A percentile compares a stretch with the other conserved stretches of the same genome.
phyloP scores from a whole-genome alignment of 2,888 invertebrate species.

The Crematogaster levior region DNA sequence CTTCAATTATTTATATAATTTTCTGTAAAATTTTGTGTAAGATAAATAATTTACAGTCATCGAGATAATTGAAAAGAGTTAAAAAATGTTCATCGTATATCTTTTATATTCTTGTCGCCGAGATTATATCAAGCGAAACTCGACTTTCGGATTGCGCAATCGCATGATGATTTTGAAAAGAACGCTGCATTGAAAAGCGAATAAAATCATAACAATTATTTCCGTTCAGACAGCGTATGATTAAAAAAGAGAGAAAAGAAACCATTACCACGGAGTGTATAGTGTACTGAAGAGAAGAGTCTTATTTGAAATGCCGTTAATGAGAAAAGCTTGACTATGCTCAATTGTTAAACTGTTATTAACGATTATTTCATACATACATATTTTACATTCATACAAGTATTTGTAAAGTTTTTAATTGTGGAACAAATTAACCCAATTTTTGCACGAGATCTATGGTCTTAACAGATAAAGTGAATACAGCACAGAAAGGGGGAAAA shows the following conservation, averaged over 20 bases:
- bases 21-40: not conserved
- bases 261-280: not conserved
- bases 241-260: not conserved
- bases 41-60: not conserved
- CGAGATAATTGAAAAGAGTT: not conserved
- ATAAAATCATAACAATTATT: slow-evolving; percentile 9
- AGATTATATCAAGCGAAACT: not conserved
- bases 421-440: not conserved
- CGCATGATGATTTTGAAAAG: not conserved
- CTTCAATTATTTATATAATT: not conserved
- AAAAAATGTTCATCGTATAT: not conserved
- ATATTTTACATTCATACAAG: slow-evolving; percentile 5
- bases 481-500: no score
- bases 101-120: not conserved
- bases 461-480: not conserved
- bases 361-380: not conserved
- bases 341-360: not conserved
- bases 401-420: no score
- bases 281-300: not conserved
- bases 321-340: not conserved
- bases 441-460: not conserved
- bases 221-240: slow-evolving; percentile 1
- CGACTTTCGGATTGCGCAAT: slow-evolving; percentile 15
- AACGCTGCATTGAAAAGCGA: slow-evolving; percentile 11
- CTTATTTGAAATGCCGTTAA: not conserved